These are phyloP conservation scores for Pachycephus smyrnensis DNA, from an alignment of 2,888 invertebrate species.

Conservation along the genomic window DNA sequence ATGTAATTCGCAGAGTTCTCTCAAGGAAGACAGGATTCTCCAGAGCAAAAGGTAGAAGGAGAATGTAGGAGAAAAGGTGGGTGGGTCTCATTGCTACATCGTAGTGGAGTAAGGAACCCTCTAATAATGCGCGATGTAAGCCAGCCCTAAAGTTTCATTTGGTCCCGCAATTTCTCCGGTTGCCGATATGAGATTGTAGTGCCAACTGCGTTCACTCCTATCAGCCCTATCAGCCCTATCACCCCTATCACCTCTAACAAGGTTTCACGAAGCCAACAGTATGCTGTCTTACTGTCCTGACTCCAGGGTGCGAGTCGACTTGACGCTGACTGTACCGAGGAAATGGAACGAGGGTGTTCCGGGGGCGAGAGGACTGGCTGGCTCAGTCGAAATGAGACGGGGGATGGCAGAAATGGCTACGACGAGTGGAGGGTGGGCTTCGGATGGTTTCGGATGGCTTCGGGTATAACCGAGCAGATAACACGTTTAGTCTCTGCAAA, in stretches of 20 bases:
- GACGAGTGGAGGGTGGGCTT: constrained; percentile 19
- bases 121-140: neutral
- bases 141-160: constrained; percentile 37
- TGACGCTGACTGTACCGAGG: neutral
- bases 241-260: constrained; percentile 38
- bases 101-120: neutral
- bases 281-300: constrained; percentile 15
- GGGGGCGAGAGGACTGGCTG: too few relatives aligned
- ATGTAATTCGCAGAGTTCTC: too few relatives aligned
- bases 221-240: too few relatives aligned
- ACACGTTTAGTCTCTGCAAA: constrained; percentile 49
- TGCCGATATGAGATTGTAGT: constrained; percentile 50
- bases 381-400: too few relatives aligned
- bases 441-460: constrained; percentile 25
- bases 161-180: constrained; percentile 22
- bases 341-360: neutral
- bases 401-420: too few relatives aligned
- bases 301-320: neutral
- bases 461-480: constrained; percentile 55
- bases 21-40: too few relatives aligned
- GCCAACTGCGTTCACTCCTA: constrained; percentile 44
- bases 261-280: constrained; percentile 36
- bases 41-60: neutral
- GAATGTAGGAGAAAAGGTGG: constrained; percentile 22
- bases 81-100: constrained; percentile 13